Conservation (phyloP, 2,113 vertebrate genomes). For the Melanerpes formicivorus region DNA sequence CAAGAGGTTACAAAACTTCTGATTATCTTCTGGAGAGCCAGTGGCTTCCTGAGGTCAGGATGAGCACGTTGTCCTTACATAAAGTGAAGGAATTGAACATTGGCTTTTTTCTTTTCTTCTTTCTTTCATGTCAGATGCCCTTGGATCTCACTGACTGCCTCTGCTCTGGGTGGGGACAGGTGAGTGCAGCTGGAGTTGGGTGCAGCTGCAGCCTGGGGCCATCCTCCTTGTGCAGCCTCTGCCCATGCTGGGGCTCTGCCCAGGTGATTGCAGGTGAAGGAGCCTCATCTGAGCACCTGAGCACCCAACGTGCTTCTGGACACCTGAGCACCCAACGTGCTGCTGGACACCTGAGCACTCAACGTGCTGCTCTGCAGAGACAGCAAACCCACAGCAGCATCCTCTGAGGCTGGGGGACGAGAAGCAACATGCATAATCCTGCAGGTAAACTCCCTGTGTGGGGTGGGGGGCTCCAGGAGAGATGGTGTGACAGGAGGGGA, state of each 20-base stretch:
- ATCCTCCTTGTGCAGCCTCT: not conserved
- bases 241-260: not conserved
- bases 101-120: no score
- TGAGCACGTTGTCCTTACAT: not conserved
- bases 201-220: constrained; percentile 11
- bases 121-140: not conserved
- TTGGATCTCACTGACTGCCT: not conserved
- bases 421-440: constrained; percentile 29
- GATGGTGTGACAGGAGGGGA: not conserved
- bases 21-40: not conserved
- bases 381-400: not conserved
- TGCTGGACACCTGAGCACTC: accelerated
- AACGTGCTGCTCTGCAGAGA: not conserved
- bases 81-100: not conserved
- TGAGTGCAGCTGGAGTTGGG: not conserved
- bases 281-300: not conserved
- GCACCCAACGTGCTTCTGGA: not conserved
- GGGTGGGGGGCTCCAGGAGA: not conserved
- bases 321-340: no score
- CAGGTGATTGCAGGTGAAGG: not conserved
- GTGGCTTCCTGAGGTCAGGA: not conserved
- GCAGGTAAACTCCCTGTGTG: constrained; percentile 35
- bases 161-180: not conserved
- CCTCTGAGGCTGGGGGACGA: not conserved
- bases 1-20: constrained; percentile 15